Evolutionary conservation across 2,113 vertebrate genomes (phyloP).

Genomic region (Albula glossodonta): DNA sequence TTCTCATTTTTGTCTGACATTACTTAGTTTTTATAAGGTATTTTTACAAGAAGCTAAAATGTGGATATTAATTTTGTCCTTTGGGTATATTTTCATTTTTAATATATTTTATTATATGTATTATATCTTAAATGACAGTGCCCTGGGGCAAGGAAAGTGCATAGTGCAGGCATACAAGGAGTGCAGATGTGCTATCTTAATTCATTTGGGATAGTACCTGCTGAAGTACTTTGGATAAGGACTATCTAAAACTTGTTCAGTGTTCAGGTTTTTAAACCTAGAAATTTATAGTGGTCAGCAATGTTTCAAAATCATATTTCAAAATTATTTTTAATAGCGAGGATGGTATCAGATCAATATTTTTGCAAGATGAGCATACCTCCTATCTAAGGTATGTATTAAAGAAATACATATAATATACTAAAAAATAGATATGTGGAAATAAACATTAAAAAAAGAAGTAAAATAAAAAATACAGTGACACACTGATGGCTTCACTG

Average conservation of each 20-base stretch:
- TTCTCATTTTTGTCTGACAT: background rate
- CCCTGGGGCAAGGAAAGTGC: background rate
- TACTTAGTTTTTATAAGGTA: background rate
- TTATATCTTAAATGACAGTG: background rate
- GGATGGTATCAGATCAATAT: background rate
- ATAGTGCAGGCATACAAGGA: background rate
- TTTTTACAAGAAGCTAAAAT: background rate
- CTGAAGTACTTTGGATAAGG: background rate
- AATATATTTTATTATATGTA: background rate
- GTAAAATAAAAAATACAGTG: too few relatives aligned
- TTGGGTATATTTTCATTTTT: background rate
- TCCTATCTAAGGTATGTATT: background rate
- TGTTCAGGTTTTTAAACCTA: background rate
- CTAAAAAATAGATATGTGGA: too few relatives aligned
- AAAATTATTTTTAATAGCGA: background rate
- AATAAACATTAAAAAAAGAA: too few relatives aligned
- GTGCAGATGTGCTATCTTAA: background rate
- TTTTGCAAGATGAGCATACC: background rate
- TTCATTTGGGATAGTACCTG: background rate
- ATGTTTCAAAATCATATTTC: background rate
- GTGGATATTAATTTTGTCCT: background rate
- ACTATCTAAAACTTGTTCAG: background rate
- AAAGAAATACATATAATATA: background rate
- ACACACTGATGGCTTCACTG: background rate
- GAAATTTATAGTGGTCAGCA: constrained; percentile 11